Conservation (phyloP, 2,888 invertebrate genomes). For the Proisotoma minuta region DNA sequence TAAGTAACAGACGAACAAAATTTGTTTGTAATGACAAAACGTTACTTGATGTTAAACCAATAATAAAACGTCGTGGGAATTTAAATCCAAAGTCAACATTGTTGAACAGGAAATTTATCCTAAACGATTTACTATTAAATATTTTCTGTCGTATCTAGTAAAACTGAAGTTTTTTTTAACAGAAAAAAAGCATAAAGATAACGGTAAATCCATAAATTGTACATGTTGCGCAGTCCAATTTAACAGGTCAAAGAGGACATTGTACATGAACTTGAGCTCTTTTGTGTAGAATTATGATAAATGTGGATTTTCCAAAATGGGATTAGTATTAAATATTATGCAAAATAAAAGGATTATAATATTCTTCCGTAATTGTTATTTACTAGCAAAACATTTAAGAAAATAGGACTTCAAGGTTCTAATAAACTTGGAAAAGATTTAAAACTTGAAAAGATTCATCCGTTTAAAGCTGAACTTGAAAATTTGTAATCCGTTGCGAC, state of each 20-base stretch:
- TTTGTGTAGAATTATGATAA: background rate
- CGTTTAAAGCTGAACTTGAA: background rate
- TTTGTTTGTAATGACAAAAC: too few species aligned
- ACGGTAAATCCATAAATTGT: too few species aligned
- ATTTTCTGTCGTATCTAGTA: too few species aligned
- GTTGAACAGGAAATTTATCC: background rate
- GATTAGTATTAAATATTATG: background rate
- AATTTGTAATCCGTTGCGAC: background rate
- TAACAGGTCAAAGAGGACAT: too few species aligned
- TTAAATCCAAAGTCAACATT: background rate
- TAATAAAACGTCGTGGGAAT: too few species aligned
- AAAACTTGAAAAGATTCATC: background rate
- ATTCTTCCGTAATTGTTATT: background rate
- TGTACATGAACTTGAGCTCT: background rate
- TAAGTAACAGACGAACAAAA: too few species aligned
- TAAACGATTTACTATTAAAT: too few species aligned
- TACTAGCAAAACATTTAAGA: background rate
- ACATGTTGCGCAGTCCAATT: too few species aligned
- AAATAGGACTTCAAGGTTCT: background rate
- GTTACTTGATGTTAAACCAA: too few species aligned
- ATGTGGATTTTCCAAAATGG: background rate
- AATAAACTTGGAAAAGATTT: background rate
- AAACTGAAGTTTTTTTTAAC: too few species aligned
- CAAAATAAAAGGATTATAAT: background rate
- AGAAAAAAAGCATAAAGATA: too few species aligned